Conservation (phyloP, 2,888 invertebrate genomes). For the Ptycholaimellus sp. region DNA sequence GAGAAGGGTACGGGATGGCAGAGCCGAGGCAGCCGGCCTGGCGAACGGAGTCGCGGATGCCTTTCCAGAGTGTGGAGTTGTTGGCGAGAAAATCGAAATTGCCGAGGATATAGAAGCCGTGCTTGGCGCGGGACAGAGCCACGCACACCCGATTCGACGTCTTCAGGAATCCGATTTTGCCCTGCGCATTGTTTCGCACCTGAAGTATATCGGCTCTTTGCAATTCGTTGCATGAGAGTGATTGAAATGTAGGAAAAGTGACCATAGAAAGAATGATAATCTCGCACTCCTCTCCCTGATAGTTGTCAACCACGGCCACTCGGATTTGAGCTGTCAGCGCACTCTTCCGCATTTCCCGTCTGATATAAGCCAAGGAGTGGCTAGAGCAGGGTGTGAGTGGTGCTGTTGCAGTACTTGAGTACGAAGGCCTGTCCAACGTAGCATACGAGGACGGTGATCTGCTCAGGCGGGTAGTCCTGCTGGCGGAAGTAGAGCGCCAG, state of each 20-base stretch:
- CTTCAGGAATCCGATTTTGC: constrained; percentile 28
- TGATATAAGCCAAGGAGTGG: too few relatives aligned
- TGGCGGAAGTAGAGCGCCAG: constrained; percentile 12
- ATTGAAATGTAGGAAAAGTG: too few relatives aligned
- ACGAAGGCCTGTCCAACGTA: too few relatives aligned
- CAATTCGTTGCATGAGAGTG: too few relatives aligned
- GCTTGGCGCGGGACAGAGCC: constrained; percentile 43
- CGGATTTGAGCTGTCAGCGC: too few relatives aligned
- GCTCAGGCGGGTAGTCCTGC: constrained; percentile 10
- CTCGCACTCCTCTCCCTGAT: constrained; percentile 39
- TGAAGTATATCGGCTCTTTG: too few relatives aligned
- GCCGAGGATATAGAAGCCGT: constrained; percentile 48
- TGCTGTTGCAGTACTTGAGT: too few relatives aligned
- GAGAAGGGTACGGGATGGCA: constrained; percentile 2
- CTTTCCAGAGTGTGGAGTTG: constrained; percentile 10
- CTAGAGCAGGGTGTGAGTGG: too few relatives aligned
- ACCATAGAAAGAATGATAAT: constrained; percentile 55
- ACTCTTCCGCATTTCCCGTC: too few relatives aligned
- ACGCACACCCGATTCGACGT: constrained; percentile 23
- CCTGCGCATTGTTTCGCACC: constrained; percentile 47
- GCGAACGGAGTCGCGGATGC: constrained; percentile 8
- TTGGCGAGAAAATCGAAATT: constrained; percentile 31
- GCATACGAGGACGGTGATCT: too few relatives aligned
- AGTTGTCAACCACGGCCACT: constrained; percentile 49
- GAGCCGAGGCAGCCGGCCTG: background rate